These are phyloP conservation scores for Drosophila seguyi DNA, from an alignment of 1,140 invertebrate species.

Conservation along the genomic window DNA sequence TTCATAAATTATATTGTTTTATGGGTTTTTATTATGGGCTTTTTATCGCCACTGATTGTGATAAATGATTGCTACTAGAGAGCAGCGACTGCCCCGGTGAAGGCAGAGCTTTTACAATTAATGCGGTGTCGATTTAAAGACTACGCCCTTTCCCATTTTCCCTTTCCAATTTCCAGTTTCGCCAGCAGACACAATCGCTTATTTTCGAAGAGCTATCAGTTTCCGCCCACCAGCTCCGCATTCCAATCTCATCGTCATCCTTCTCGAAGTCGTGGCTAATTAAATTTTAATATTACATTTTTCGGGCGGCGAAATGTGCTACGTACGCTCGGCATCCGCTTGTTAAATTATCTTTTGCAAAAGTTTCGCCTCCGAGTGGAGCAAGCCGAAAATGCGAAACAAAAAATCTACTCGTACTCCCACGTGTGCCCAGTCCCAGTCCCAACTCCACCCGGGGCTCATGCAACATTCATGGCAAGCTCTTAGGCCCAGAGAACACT, in stretches of 20 bases:
- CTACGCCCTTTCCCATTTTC: neutral
- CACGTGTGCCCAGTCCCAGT: constrained; percentile 22
- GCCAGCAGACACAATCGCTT: constrained; percentile 11
- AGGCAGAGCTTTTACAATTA: constrained; percentile 15
- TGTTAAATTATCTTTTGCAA: constrained; percentile 36
- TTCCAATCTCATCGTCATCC: constrained; percentile 37
- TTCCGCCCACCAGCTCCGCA: constrained; percentile 7
- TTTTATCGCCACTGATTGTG: constrained; percentile 70
- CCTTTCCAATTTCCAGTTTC: neutral
- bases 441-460: constrained; percentile 21
- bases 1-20: constrained; percentile 69
- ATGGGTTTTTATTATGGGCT: constrained; percentile 70
- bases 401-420: constrained; percentile 30
- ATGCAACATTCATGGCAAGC: constrained; percentile 70
- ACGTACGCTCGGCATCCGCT: constrained; percentile 19
- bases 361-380: constrained; percentile 33
- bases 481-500: constrained; percentile 75
- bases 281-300: constrained; percentile 81
- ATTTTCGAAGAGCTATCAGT: neutral
- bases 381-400: constrained; percentile 30
- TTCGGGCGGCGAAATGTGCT: constrained; percentile 52
- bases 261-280: constrained; percentile 51
- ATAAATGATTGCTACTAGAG: constrained; percentile 55
- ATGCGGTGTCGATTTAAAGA: constrained; percentile 7
- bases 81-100: neutral